Evolutionary conservation across 2,797 vertebrate species (phyloP).

Genomic region (Danionella dracula): DNA sequence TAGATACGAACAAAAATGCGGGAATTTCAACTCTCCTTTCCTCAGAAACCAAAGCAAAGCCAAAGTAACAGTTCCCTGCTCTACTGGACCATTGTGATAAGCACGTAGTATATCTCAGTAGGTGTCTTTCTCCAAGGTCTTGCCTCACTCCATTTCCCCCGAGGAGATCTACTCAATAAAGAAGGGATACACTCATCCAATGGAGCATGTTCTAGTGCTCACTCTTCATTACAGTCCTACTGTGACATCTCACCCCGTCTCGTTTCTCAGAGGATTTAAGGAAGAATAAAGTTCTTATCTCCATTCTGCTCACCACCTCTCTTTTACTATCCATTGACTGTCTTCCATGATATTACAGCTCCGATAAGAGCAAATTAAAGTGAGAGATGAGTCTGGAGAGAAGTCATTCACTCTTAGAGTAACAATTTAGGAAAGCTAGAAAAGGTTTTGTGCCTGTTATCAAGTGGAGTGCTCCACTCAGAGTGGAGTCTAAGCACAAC

Average conservation of each 20-base stretch:
- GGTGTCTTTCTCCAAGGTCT: slow-evolving; percentile 14
- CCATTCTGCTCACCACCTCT: neutral
- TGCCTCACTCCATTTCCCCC: slow-evolving; percentile 36
- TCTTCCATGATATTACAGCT: slow-evolving; percentile 14
- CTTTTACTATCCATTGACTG: neutral
- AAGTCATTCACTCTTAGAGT: neutral
- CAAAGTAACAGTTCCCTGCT: slow-evolving; percentile 5
- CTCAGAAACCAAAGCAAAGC: no score
- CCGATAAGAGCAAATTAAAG: slow-evolving; percentile 15
- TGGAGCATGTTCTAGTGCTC: slow-evolving; percentile 27
- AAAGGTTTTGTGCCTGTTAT: slow-evolving; percentile 8
- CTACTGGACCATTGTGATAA: neutral
- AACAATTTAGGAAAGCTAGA: slow-evolving; percentile 19
- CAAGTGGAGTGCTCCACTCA: neutral
- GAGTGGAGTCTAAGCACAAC: neutral
- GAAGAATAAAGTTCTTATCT: slow-evolving; percentile 34
- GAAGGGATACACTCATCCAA: slow-evolving; percentile 33
- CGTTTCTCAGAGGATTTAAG: slow-evolving; percentile 53
- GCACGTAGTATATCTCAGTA: neutral
- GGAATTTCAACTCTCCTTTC: no score
- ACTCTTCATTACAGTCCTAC: slow-evolving; percentile 30
- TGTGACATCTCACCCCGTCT: slow-evolving; percentile 26
- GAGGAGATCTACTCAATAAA: slow-evolving; percentile 36
- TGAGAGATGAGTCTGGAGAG: neutral
- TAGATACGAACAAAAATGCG: no score